Evolutionary conservation across 2,888 invertebrate genomes (phyloP), one percentile per base, ranked within the genome.

Genomic region (Notodonta ziczac): DNA sequence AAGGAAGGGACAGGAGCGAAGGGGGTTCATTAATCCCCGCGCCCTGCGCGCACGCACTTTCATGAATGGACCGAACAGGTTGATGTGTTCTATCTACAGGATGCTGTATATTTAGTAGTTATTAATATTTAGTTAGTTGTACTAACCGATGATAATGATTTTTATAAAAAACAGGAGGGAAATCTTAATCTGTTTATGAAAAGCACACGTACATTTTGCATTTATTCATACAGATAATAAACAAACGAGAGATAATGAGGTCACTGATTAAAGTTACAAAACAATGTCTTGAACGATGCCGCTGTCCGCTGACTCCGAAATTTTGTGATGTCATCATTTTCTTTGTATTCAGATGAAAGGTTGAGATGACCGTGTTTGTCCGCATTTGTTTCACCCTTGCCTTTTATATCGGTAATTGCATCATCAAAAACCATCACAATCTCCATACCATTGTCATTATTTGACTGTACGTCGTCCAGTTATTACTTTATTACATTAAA

Each of bases 41-140:
- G 90, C 93, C 91, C 91, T 92, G 93, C 92, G 92, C 91, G 84
- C 93, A 91, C 93, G 93, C 93, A 93, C 93, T 93, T 93, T 93
- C 91, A 93, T 93, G 93, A 93, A 93, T 93, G 93, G 90, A 85
- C 87, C 89, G 88, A 93, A 93, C 93, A 93, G 93, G 93, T 93
- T 93, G 92, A 92, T 92, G 88, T 89, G 87, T 91, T 84, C 80
- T 69, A 70, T 73, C 74, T 86, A 93, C 85, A 91, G 91, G 86
- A 32, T 90, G 91, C 65, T 81, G 35, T 35, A 75, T n/a, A n/a
- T n/a, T 66, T 13, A 46, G 13, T 46, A 13, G 2, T 46, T 13
- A 13, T 46, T n/a, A 46, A 12, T 6, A 42, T 35, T 35, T 42
- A 42, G 9, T 13, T n/a, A 46, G 5, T 44, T 5, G 13, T 46